Evolutionary conservation across 2,888 invertebrate species (phyloP).

Genomic region (Dorcus parallelipipedus): DNA sequence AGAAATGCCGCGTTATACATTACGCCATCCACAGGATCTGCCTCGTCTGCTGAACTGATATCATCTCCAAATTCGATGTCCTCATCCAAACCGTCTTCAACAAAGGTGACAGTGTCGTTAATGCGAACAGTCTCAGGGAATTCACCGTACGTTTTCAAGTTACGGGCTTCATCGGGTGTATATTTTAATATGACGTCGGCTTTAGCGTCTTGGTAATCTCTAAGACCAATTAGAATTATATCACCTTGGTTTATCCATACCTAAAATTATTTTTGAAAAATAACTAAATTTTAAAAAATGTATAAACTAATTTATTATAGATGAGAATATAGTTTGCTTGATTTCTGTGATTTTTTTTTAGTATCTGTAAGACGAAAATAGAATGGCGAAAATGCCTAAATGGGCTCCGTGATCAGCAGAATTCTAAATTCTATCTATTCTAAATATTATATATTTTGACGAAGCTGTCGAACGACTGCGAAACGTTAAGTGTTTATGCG

Average conservation of each 20-base stretch:
- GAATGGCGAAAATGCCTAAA: too few species aligned
- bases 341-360: too few species aligned
- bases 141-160: constrained; percentile 98
- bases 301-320: background rate
- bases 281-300: constrained; percentile 10
- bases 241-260: constrained; percentile 99
- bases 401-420: too few species aligned
- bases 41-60: constrained; percentile 88
- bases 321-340: too few species aligned
- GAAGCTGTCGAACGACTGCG: too few species aligned
- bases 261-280: constrained; percentile 41
- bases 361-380: too few species aligned
- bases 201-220: constrained; percentile 97
- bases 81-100: constrained; percentile 92
- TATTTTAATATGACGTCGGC: constrained; percentile 99
- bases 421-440: too few species aligned
- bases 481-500: too few species aligned
- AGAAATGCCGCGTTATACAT: constrained; percentile 13
- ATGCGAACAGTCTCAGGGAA: constrained; percentile 98
- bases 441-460: too few species aligned
- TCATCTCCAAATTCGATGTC: constrained; percentile 97
- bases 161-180: constrained; percentile 97
- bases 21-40: constrained; percentile 63
- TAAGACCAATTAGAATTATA: constrained; percentile 94
- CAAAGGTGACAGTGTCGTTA: constrained; percentile 93